Evolutionary conservation across 92 coral and sea anemone species (phyloP).

Genomic region (Porites cylindrica): DNA sequence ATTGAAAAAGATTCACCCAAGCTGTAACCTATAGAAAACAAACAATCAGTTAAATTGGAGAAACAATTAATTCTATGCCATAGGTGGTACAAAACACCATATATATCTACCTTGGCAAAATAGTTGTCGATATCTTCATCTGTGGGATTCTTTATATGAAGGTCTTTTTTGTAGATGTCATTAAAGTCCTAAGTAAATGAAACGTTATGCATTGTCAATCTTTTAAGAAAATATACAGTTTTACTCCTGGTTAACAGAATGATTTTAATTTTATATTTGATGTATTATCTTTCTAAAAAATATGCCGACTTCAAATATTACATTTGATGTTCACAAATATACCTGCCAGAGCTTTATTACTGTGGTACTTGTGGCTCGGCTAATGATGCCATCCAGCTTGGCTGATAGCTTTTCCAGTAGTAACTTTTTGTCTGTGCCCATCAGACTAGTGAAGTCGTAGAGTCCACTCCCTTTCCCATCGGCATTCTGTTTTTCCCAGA

Average conservation of each 20-base stretch:
- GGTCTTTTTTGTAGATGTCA: background rate
- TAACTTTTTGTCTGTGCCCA: conserved; percentile 3
- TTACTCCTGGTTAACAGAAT: background rate
- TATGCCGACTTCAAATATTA: background rate
- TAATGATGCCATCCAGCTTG: conserved; percentile 37
- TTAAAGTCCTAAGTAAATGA: conserved; percentile 32
- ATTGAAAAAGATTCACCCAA: conserved; percentile 58
- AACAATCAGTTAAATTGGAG: background rate
- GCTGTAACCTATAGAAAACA: conserved; percentile 46
- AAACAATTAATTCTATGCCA: background rate
- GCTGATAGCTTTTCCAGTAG: conserved; percentile 52
- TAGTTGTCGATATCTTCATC: conserved; percentile 48
- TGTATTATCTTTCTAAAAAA: background rate
- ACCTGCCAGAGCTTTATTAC: conserved; percentile 66
- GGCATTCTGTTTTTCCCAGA: conserved; percentile 52
- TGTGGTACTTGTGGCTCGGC: conserved; percentile 44
- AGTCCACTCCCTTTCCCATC: conserved; percentile 48
- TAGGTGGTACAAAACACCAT: background rate
- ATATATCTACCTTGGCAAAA: conserved; percentile 53
- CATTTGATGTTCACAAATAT: background rate
- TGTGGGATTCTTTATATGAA: conserved; percentile 62
- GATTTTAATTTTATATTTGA: background rate
- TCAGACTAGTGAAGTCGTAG: conserved; percentile 67
- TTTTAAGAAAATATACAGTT: background rate
- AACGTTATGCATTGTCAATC: background rate